phyloP scores from a whole-genome alignment of 1,140 invertebrate species.

The Chymomyza costata region DNA sequence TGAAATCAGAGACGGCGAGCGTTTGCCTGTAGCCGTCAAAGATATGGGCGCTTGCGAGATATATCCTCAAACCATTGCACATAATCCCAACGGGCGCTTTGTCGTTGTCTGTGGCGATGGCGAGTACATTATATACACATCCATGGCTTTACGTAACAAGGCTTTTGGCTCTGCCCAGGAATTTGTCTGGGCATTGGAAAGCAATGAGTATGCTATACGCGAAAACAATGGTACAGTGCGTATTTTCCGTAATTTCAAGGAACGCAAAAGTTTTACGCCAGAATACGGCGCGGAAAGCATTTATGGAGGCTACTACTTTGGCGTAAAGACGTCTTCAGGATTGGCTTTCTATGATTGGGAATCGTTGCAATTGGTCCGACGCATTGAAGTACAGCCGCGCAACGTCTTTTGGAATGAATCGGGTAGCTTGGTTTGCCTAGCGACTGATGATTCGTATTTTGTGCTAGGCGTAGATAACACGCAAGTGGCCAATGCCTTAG shows the following conservation, averaged over 20 bases:
- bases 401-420: conserved; percentile 98
- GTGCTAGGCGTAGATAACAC: conserved; percentile 92
- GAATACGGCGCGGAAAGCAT: conserved; percentile 98
- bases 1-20: conserved; percentile 93
- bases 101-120: conserved; percentile 99
- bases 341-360: conserved; percentile 99
- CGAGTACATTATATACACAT: conserved; percentile 99
- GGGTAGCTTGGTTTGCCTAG: conserved; percentile 94
- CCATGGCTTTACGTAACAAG: conserved; percentile 98
- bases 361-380: conserved; percentile 89
- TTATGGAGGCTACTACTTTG: conserved; percentile 95
- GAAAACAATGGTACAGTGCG: conserved; percentile 94
- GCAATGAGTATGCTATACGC: conserved; percentile 94
- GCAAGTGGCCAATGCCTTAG: conserved; percentile 83
- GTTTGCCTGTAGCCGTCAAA: conserved; percentile 94
- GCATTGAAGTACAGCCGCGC: conserved; percentile 78
- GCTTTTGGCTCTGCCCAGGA: conserved; percentile 98
- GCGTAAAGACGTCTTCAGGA: conserved; percentile 94
- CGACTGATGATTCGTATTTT: conserved; percentile 97
- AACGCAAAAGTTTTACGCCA: conserved; percentile 95
- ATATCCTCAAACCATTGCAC: conserved; percentile 98
- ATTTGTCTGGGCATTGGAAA: conserved; percentile 99
- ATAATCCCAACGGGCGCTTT: conserved; percentile 99
- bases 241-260: conserved; percentile 99
- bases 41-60: conserved; percentile 99